Percentiles rank a stretch among this genome's conserved stretches.
These are phyloP conservation scores for Grus americana DNA, from an alignment of 2,113 vertebrate species.

Conservation along the genomic window DNA sequence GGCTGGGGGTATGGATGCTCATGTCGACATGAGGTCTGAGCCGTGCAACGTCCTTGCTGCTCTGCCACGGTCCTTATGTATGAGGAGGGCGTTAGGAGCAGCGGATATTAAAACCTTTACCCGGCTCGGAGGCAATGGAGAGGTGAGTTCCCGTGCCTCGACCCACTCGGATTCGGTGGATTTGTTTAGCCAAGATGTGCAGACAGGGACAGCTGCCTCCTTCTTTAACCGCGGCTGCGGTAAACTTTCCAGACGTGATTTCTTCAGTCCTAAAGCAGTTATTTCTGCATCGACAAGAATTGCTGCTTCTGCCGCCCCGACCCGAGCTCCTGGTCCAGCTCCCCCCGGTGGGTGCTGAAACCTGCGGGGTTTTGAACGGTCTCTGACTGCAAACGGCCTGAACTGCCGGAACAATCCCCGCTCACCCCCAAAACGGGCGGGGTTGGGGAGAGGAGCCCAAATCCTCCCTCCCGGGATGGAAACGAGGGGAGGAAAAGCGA, in stretches of 20 bases:
- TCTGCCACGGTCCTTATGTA: neutral
- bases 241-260: fast-evolving
- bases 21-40: fast-evolving
- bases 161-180: fast-evolving
- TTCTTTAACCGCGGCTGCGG: neutral
- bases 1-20: neutral
- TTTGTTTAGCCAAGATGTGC: fast-evolving
- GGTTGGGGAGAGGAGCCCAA: neutral
- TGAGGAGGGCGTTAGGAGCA: neutral
- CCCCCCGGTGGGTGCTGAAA: neutral
- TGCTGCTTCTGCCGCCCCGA: neutral
- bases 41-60: fast-evolving
- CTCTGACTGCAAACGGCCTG: too few species aligned
- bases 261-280: neutral
- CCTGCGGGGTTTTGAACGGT: neutral
- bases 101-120: neutral
- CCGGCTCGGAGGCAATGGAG: neutral
- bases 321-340: neutral
- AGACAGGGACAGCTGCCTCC: fast-evolving
- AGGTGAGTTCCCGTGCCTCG: neutral
- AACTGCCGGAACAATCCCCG: neutral
- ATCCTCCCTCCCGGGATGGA: neutral
- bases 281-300: neutral
- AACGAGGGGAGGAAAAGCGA: neutral
- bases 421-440: neutral